phyloP scores from a whole-genome alignment of 2,888 invertebrate genomes.

The Meloe dianella region DNA sequence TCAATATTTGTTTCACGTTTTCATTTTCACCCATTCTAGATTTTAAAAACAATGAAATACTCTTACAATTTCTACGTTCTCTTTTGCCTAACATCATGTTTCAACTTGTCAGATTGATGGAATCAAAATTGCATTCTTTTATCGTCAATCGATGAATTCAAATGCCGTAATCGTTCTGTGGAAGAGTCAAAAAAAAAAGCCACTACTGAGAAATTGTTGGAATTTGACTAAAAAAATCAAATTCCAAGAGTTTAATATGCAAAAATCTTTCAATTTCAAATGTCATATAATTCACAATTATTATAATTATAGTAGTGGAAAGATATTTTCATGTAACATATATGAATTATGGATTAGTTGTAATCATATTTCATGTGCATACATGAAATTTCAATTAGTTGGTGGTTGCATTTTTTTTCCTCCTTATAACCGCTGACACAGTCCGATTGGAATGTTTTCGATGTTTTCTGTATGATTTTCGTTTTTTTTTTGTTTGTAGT shows the following conservation, averaged over 20 bases:
- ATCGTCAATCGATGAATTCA: background rate
- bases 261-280: background rate
- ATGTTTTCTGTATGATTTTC: no score
- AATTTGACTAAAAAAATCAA: no score
- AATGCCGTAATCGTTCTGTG: background rate
- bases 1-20: no score
- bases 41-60: no score
- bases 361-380: background rate
- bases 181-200: background rate
- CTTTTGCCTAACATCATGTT: no score
- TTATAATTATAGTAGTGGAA: background rate
- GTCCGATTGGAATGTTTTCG: background rate
- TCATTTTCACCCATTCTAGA: background rate
- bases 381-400: conserved; percentile 5
- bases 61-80: no score
- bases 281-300: background rate
- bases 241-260: background rate
- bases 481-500: background rate
- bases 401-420: background rate
- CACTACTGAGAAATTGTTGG: no score
- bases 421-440: background rate
- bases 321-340: background rate
- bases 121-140: conserved; percentile 6
- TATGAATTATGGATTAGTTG: background rate
- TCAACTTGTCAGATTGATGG: background rate